phyloP scores from a whole-genome alignment of 2,797 vertebrate species.

The Perodicticus potto region DNA sequence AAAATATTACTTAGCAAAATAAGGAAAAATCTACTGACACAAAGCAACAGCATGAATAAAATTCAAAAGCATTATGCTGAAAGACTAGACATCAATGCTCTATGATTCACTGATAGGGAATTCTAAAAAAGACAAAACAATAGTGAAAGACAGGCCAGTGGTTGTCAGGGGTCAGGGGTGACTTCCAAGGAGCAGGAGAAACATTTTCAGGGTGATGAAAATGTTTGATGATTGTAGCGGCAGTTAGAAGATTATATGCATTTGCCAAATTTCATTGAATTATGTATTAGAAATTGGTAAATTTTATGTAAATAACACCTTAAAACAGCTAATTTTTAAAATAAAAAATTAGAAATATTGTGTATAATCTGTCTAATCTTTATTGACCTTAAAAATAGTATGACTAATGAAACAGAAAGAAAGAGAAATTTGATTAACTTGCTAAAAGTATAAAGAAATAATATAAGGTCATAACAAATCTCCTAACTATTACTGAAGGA shows the following conservation, averaged over 20 bases:
- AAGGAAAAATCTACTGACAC: not conserved
- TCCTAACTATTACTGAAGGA: constrained; percentile 3
- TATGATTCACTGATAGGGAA: not conserved
- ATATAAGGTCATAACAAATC: not conserved
- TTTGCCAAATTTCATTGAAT: constrained; percentile 14
- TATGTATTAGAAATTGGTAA: not conserved
- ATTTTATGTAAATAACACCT: not conserved
- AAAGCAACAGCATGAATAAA: not conserved
- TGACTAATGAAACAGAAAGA: not conserved
- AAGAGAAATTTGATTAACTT: not conserved
- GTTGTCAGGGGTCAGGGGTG: not conserved
- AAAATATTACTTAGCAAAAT: not conserved
- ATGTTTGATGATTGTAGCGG: not conserved
- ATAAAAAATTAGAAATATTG: constrained; percentile 19
- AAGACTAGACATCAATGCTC: not conserved
- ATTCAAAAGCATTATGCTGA: constrained; percentile 6
- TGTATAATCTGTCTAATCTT: not conserved
- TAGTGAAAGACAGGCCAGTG: not conserved
- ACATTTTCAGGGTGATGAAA: not conserved
- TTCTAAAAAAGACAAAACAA: constrained; percentile 30
- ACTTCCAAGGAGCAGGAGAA: not conserved
- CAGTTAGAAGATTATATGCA: not conserved
- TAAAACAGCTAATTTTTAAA: constrained; percentile 34
- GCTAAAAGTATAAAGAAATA: not conserved
- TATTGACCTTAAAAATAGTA: not conserved